phyloP scores from a whole-genome alignment of 2,797 vertebrate species.

The Helarctos malayanus region DNA sequence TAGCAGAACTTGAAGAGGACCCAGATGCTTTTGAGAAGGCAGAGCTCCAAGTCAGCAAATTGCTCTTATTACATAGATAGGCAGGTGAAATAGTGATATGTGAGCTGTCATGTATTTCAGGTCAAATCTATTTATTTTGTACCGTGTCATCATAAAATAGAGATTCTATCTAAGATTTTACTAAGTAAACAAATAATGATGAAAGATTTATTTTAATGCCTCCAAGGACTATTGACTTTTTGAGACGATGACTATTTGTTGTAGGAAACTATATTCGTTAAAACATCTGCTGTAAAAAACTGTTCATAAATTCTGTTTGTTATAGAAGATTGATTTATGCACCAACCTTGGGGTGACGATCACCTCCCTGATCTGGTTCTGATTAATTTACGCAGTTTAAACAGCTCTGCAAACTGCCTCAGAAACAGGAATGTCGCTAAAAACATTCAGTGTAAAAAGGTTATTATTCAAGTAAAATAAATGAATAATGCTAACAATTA shows the following conservation, averaged over 20 bases:
- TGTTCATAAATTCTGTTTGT: slow-evolving; percentile 44
- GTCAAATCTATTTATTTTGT: slow-evolving; percentile 63
- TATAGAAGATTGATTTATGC: slow-evolving; percentile 56
- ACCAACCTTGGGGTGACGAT: neutral
- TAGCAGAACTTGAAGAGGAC: neutral
- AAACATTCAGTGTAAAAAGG: neutral
- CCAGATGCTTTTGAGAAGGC: neutral
- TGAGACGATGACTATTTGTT: slow-evolving; percentile 6
- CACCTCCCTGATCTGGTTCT: slow-evolving; percentile 38
- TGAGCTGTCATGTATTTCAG: neutral
- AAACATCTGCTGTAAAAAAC: slow-evolving; percentile 50
- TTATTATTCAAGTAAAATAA: slow-evolving; percentile 52
- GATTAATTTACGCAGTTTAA: slow-evolving; percentile 65
- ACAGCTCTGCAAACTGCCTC: neutral
- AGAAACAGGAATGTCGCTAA: neutral
- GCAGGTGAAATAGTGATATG: neutral
- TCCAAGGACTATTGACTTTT: slow-evolving; percentile 67
- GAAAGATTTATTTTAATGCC: slow-evolving; percentile 73
- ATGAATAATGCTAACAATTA: neutral
- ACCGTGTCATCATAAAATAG: slow-evolving; percentile 43
- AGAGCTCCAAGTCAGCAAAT: neutral
- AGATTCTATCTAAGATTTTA: slow-evolving; percentile 48
- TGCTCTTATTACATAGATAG: neutral
- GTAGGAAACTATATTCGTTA: slow-evolving; percentile 59
- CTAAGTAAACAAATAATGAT: slow-evolving; percentile 61